phyloP scores from a whole-genome alignment of 1,140 invertebrate species.

The Micrasema longulum region DNA sequence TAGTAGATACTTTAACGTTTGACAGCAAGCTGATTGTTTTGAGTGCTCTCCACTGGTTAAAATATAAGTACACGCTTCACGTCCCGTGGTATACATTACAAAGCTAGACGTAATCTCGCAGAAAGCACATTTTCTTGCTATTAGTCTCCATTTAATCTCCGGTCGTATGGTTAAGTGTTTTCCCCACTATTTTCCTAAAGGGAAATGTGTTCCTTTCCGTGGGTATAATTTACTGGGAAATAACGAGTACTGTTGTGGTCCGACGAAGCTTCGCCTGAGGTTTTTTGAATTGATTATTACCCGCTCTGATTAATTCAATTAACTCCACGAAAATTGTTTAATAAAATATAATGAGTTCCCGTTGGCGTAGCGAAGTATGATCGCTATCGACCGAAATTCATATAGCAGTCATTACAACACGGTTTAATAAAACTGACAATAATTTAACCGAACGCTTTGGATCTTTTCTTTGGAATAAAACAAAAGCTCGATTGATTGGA shows the following conservation, averaged over 20 bases:
- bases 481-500: background rate
- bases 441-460: background rate
- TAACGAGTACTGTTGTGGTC: slow-evolving; percentile 6
- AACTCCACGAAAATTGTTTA: too few species aligned
- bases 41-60: too few species aligned
- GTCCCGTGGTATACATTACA: slow-evolving; percentile 24
- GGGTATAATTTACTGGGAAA: slow-evolving; percentile 21
- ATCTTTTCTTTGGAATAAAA: background rate
- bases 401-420: too few species aligned
- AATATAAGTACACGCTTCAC: too few species aligned
- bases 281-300: too few species aligned
- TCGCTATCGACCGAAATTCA: too few species aligned
- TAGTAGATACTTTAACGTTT: too few species aligned
- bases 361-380: too few species aligned
- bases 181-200: slow-evolving; percentile 38
- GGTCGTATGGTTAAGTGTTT: slow-evolving; percentile 52
- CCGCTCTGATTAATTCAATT: too few species aligned
- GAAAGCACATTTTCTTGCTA: slow-evolving; percentile 51
- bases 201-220: slow-evolving; percentile 15
- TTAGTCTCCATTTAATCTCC: slow-evolving; percentile 52
- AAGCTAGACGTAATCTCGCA: slow-evolving; percentile 42
- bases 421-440: background rate
- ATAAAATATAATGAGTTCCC: too few species aligned
- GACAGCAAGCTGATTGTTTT: too few species aligned
- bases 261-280: background rate